These are phyloP conservation scores for Epinephelus fuscoguttatus DNA, from an alignment of 2,113 vertebrate species.

Conservation along the genomic window DNA sequence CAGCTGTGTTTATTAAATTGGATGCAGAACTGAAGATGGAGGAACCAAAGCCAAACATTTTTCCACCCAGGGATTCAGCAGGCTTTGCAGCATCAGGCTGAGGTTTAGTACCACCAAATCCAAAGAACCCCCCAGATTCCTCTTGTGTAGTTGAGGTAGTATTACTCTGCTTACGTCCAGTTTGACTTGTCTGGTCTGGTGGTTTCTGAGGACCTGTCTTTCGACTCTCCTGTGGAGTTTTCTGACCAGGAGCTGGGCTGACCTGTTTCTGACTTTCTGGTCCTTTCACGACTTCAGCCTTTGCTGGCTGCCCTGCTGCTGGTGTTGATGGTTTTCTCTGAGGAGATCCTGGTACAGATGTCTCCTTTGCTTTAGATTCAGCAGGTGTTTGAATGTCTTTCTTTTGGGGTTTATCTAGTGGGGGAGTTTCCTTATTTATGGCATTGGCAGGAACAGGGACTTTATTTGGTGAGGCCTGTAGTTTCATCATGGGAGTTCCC, in stretches of 20 bases:
- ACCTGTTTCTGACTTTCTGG: constrained; percentile 48
- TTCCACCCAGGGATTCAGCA: constrained; percentile 78
- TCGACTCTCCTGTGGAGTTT: constrained; percentile 33
- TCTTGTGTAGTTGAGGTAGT: constrained; percentile 74
- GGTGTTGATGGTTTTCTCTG: constrained; percentile 43
- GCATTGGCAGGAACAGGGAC: constrained; percentile 19
- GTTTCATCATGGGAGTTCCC: constrained; percentile 77
- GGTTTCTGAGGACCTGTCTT: constrained; percentile 73
- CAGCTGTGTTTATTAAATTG: constrained; percentile 78
- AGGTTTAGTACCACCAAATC: constrained; percentile 70
- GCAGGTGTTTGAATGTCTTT: constrained; percentile 62
- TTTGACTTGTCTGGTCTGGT: constrained; percentile 57
- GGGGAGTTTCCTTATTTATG: constrained; percentile 61
- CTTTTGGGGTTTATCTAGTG: constrained; percentile 52
- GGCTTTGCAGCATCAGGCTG: constrained; percentile 65
- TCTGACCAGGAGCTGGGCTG: constrained; percentile 45
- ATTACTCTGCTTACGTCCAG: constrained; percentile 78
- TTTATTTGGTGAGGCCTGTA: constrained; percentile 81
- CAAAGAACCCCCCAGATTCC: constrained; percentile 83
- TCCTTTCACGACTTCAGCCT: constrained; percentile 71
- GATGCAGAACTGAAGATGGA: constrained; percentile 83
- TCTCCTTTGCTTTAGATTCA: constrained; percentile 52
- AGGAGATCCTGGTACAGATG: constrained; percentile 62
- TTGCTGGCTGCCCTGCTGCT: constrained; percentile 67
- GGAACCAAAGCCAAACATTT: constrained; percentile 83